Conservation (phyloP, 2,888 invertebrate species). For the Cephus pygmeus region DNA sequence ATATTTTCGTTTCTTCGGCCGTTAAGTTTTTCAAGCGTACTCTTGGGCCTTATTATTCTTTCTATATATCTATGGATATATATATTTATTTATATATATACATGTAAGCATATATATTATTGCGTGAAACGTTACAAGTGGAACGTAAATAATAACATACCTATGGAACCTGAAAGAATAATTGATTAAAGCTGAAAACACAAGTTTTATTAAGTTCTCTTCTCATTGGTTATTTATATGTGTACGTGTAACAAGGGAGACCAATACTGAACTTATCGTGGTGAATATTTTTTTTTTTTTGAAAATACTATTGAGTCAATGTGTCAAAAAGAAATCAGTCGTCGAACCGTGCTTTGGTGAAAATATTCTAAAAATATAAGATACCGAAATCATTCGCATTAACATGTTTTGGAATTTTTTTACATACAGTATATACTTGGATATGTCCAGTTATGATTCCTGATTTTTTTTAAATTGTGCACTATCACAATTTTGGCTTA, state of each 20-base stretch:
- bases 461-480: neutral
- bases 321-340: neutral
- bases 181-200: slow-evolving; percentile 49
- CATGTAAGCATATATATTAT: slow-evolving; percentile 3
- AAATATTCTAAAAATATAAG: neutral
- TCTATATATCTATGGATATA: slow-evolving; percentile 15
- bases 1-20: neutral
- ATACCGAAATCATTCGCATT: neutral
- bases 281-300: neutral
- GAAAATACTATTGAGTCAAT: neutral
- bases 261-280: neutral
- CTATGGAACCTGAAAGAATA: slow-evolving; percentile 63
- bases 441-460: neutral
- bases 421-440: neutral
- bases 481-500: neutral
- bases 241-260: neutral
- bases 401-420: neutral
- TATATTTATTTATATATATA: slow-evolving; percentile 21
- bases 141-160: slow-evolving; percentile 66
- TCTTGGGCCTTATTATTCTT: slow-evolving; percentile 9
- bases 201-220: slow-evolving; percentile 9
- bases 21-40: neutral
- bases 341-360: neutral
- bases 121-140: slow-evolving; percentile 48
- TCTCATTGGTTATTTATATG: neutral